Evolutionary conservation across 2,797 vertebrate genomes (phyloP), one percentile per base, ranked within the genome.

Genomic region (Erpetoichthys calabaricus): DNA sequence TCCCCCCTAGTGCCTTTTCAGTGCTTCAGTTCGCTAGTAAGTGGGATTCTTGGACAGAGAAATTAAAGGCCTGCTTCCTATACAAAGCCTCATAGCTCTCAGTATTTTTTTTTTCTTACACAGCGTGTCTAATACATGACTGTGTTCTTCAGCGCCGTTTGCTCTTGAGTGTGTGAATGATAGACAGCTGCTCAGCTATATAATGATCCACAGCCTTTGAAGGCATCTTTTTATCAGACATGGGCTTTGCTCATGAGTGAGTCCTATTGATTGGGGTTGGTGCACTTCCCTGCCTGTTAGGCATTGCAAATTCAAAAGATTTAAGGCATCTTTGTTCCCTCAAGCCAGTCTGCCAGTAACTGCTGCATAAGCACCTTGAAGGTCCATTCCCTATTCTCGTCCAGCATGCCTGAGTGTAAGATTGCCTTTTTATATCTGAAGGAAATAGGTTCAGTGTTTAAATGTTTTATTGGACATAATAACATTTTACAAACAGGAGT

Each of bases 181-280:
- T 25, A 66, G 73, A 64, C 66, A 69, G 61, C 69, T 70, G 67
- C 68, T 70, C 65, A 65, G 67, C 8, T 8, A 66, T 66, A 64
- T 70, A 74, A 74, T 67, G 66, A 72, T 71, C 55, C 68, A 64
- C 64, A 71, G 65, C 73, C 62, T 75, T 67, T 75, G 68, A 73
- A 67, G 67, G 71, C 55, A 65, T 25, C 57, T 63, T 74, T 75
- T 72, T 70, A 71, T 76, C 72, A 65, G 62, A 68, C 61, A 58
- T 8, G 60, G 70, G 67, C 67, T 71, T 75, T 77, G 72, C 69
- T 73, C 68, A 7, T 68, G 70, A 74, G 67, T 75, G 68, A 76
- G 66, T 64, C 64, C 62, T 70, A 67, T 70, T 70, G 71, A 71
- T 74, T 68, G 76, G 65, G 64, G 67, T 68, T 66, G 73, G 66